Percentiles rank a stretch among this genome's conserved stretches.
phyloP scores from a whole-genome alignment of 2,113 vertebrate genomes.

The Elephantulus edwardii region DNA sequence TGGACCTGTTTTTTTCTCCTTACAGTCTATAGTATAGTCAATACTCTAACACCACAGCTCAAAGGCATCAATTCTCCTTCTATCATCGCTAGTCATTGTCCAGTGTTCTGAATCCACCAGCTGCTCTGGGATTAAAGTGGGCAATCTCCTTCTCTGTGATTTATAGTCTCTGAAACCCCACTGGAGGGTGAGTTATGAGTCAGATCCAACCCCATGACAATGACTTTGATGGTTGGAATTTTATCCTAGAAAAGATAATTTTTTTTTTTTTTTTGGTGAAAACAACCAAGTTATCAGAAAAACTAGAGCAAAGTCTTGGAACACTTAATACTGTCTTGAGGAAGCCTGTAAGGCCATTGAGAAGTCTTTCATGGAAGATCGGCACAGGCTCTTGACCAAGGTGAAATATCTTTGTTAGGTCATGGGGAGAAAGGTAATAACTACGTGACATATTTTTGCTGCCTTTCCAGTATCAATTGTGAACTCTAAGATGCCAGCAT shows the following conservation, averaged over 20 bases:
- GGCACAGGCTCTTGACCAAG: not conserved
- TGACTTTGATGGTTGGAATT: too few relatives aligned
- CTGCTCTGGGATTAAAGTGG: too few relatives aligned
- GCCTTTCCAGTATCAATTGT: conserved; percentile 21
- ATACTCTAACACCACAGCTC: too few relatives aligned
- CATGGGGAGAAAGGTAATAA: not conserved
- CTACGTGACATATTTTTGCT: not conserved
- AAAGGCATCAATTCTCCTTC: too few relatives aligned
- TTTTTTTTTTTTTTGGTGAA: not conserved
- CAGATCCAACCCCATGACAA: too few relatives aligned
- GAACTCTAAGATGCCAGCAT: not conserved
- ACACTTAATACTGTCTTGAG: not conserved
- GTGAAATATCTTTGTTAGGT: not conserved
- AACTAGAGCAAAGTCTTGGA: not conserved
- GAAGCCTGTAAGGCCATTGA: not conserved
- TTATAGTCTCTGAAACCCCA: too few relatives aligned
- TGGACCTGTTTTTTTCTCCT: too few relatives aligned
- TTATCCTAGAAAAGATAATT: not conserved
- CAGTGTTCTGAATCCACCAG: too few relatives aligned
- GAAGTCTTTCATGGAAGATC: not conserved
- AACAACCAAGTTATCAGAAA: not conserved
- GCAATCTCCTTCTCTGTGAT: too few relatives aligned
- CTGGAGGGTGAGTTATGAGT: too few relatives aligned
- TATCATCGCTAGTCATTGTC: too few relatives aligned
- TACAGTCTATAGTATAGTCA: too few relatives aligned